Conservation (phyloP, 2,888 invertebrate species). For the Ectropis crepuscularia region DNA sequence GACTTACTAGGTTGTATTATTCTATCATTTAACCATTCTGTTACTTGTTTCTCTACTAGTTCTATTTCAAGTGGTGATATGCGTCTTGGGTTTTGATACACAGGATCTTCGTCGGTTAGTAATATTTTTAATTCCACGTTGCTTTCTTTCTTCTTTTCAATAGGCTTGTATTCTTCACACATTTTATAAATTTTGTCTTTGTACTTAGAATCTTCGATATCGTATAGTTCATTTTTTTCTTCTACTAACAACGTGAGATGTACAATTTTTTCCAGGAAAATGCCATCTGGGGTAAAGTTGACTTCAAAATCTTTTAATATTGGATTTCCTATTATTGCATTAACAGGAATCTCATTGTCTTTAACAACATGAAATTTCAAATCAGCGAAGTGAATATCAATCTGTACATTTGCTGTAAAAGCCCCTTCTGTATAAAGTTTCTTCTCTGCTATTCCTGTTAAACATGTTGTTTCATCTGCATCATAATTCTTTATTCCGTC, state of each 20-base stretch:
- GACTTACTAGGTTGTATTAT: neutral
- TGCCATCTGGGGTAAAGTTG: neutral
- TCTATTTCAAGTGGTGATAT: neutral
- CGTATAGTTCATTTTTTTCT: neutral
- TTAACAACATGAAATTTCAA: too few relatives aligned
- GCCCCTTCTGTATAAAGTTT: too few relatives aligned
- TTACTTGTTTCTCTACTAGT: neutral
- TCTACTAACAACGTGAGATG: neutral
- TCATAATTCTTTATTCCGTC: neutral
- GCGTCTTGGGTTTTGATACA: neutral
- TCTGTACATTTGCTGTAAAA: too few relatives aligned
- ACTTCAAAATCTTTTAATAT: neutral
- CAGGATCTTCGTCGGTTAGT: neutral
- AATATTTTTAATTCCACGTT: neutral
- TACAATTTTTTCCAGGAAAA: neutral
- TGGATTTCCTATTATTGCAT: neutral
- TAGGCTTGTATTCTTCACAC: too few relatives aligned
- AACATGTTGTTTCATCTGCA: neutral
- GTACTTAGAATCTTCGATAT: neutral
- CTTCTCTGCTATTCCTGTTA: conserved; percentile 2
- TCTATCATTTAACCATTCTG: neutral
- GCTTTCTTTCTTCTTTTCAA: too few relatives aligned
- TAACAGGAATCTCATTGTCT: neutral
- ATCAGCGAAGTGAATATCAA: too few relatives aligned
- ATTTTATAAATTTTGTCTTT: too few relatives aligned